A percentile compares a stretch with the other conserved stretches of the same genome.
Evolutionary conservation across 2,888 invertebrate genomes (phyloP).

Genomic region (Globia sparganii): DNA sequence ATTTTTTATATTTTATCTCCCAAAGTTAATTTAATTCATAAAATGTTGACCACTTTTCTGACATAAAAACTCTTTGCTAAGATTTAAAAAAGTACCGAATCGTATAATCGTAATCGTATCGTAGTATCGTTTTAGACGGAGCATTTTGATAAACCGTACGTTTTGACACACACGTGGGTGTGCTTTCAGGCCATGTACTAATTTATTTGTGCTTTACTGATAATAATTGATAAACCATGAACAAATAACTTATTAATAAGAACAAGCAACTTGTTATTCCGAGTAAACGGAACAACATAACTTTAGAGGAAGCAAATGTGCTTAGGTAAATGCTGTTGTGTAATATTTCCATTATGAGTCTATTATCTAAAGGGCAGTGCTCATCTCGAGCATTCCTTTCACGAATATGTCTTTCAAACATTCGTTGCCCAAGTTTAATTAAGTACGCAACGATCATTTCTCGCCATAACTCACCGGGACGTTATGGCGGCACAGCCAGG

Average conservation of each 20-base stretch:
- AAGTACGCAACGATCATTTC: neutral
- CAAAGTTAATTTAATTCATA: no score
- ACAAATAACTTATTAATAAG: neutral
- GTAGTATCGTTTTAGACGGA: no score
- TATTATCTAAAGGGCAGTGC: neutral
- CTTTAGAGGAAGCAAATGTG: neutral
- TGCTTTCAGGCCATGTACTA: slow-evolving; percentile 13
- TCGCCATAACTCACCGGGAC: neutral
- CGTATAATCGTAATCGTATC: no score
- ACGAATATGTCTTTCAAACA: neutral
- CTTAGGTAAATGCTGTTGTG: neutral
- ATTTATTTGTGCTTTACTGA: neutral
- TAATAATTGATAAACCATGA: neutral
- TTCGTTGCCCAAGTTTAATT: neutral
- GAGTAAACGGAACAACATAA: neutral
- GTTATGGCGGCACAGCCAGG: neutral
- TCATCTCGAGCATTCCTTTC: neutral
- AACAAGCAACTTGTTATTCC: neutral
- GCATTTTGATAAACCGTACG: no score
- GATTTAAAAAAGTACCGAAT: no score
- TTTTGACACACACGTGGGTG: neutral
- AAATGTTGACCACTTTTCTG: no score
- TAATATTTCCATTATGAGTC: neutral
- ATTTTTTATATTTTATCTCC: no score
- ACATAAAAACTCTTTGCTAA: no score